Percentiles rank a stretch among this genome's conserved stretches.
phyloP scores from a whole-genome alignment of 2,113 vertebrate genomes.

The Platycercus adscitus region DNA sequence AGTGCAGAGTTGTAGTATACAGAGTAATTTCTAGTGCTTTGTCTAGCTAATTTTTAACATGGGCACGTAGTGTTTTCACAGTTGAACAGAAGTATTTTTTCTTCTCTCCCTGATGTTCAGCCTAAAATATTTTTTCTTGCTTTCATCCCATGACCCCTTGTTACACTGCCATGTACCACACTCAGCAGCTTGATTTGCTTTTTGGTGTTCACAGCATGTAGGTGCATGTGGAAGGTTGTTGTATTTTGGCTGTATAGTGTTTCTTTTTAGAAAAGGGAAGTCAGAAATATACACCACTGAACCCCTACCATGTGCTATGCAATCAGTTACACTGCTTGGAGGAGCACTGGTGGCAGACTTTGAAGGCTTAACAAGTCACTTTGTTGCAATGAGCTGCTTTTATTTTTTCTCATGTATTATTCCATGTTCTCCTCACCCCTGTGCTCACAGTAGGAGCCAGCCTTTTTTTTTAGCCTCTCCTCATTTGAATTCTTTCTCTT shows the following conservation, averaged over 20 bases:
- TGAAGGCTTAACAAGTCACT: conserved; percentile 44
- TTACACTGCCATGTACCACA: background rate
- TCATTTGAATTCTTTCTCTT: conserved; percentile 57
- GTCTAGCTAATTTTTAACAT: conserved; percentile 52
- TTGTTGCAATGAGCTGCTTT: conserved; percentile 18
- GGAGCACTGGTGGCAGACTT: background rate
- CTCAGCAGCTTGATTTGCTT: conserved; percentile 29
- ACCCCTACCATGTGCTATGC: background rate
- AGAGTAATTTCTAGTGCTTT: conserved; percentile 35
- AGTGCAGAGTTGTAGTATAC: background rate
- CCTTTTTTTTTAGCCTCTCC: conserved; percentile 22
- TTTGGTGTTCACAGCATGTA: conserved; percentile 54
- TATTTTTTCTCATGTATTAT: background rate
- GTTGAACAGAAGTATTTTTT: background rate
- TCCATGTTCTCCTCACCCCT: conserved; percentile 25
- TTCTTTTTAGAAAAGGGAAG: conserved; percentile 23
- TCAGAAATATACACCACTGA: background rate
- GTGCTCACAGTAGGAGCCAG: conserved; percentile 9
- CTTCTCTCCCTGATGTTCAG: background rate
- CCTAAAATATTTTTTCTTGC: conserved; percentile 44
- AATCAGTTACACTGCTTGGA: conserved; percentile 45
- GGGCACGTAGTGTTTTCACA: conserved; percentile 5
- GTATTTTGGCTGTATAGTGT: conserved; percentile 12
- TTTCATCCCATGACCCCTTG: conserved; percentile 48
- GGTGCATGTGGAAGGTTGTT: conserved; percentile 17